Base-by-base conservation (phyloP, 2,888 invertebrate species). In the Nomada hirtipes region DNA sequence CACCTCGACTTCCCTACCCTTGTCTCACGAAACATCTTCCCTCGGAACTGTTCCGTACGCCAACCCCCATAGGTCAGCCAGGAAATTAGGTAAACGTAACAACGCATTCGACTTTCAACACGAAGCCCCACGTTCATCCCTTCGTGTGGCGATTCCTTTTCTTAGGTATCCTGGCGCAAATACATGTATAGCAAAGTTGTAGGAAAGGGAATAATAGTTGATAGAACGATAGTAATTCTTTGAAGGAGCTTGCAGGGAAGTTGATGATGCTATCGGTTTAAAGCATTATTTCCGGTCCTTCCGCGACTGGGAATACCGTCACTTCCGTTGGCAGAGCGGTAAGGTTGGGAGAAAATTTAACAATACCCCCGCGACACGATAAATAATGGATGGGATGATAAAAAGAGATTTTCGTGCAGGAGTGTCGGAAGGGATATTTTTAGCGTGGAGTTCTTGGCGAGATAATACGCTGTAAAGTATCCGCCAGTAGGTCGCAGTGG, bases 241-340 rank as follows among this genome's bases (percentile, higher is more conserved):
- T 44, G 57, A 13, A 26, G 36, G 1, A 55, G 50, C 75, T 20
- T 20, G 4, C 20, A 11, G 65, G 78, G 52, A 76, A 76, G 63
- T 42, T 64, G 44, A 79, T 52, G 67, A 73, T 73, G 52, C 65
- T 69, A 85, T 84, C 84, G 84, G 76, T 65, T 76, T 76, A 60
- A 79, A 76, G 76, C 64, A 79, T 76, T 76, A 70, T 79, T 79
- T 79, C 79, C 79, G 70, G 76, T 47, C 59, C 64, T 52, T 20
- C 63, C 20, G 36, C 50, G 42, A 18, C 52, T 50, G 29, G 29
- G 64, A 65, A 59, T 59, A 70, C 72, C 3, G 20, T 20, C 18
- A 57, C 69, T 57, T 59, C 75, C 69, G 52, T 15, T 42, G 59
- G 11, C 4, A 11, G 44, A 57, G 18, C 57, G 0, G 23, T 3